Evolutionary conservation across 1,140 invertebrate species (phyloP), one percentile per base, ranked within the genome.

Genomic region (Pteromalus puparum): DNA sequence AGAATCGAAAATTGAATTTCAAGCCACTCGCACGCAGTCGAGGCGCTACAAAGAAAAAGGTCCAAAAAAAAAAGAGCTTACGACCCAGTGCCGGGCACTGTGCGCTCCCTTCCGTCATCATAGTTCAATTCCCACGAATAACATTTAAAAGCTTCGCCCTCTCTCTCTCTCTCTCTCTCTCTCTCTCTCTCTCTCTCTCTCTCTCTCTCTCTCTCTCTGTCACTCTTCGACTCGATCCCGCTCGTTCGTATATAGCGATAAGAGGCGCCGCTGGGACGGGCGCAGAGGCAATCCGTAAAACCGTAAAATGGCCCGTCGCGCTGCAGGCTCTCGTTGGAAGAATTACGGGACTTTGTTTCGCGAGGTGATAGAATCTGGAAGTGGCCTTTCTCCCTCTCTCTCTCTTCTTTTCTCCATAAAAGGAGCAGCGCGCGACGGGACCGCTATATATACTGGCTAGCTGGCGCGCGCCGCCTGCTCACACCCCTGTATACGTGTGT

Each of bases 261-360:
- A 83, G 34, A 72, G 76, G 18, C 76, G 67, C 75, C 46, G 28
- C n/a, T 61, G 61, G 38, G 74, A 61, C 76, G 21, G 30, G 53
- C 61, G 72, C 2, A 74, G 38, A 67, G 72, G 24, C 75, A 80
- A 79, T 80, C 77, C 68, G 83, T 84, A 67, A 80, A 84, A 84
- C 68, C n/a, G 42, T 78, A 61, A 77, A 72, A 46, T 48, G 28
- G 21, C 48, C 61, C 77, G 21, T 30, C 7, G 46, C 15, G n/a
- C 26, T 61, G 53, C 53, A 61, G 61, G 2, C 73, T 67, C 28
- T n/a, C 74, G 26, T 83, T 70, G 65, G 42, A 83, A 87, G 85
- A 88, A 87, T 85, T 87, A 89, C 80, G 75, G 74, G 86, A 77
- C 87, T 87, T 89, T 88, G 87, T 87, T 89, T 89, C 83, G 87